These are phyloP conservation scores for Lacerta viridis DNA, from an alignment of 2,797 vertebrate species.

Conservation along the genomic window DNA sequence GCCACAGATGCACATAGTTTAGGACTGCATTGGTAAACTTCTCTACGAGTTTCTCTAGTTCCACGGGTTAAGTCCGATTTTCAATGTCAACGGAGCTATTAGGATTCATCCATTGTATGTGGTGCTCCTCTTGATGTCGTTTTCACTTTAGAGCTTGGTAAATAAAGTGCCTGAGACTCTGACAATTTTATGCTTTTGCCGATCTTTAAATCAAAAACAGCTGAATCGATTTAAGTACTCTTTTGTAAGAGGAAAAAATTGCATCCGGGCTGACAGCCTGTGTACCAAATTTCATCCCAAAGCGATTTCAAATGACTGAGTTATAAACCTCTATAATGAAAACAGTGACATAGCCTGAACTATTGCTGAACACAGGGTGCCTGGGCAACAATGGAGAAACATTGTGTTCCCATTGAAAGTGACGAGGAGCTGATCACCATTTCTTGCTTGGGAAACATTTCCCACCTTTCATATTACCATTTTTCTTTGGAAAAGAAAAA, in stretches of 20 bases:
- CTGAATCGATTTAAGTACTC: slow-evolving; percentile 70
- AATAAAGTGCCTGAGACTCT: slow-evolving; percentile 70
- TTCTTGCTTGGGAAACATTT: not conserved
- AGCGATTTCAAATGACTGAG: slow-evolving; percentile 64
- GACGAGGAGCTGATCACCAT: not conserved
- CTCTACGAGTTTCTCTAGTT: slow-evolving; percentile 47
- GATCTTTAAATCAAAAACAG: slow-evolving; percentile 76
- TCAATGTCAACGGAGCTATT: slow-evolving; percentile 49
- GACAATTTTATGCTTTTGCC: slow-evolving; percentile 74
- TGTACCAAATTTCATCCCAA: slow-evolving; percentile 65
- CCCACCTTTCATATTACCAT: not conserved
- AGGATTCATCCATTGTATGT: slow-evolving; percentile 59
- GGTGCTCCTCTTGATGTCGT: slow-evolving; percentile 44
- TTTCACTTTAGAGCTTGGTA: slow-evolving; percentile 62
- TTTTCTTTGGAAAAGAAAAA: not conserved
- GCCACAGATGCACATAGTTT: slow-evolving; percentile 41
- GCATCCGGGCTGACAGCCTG: slow-evolving; percentile 55
- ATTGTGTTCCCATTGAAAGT: slow-evolving; percentile 27
- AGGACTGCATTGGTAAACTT: slow-evolving; percentile 30
- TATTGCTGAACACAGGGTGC: slow-evolving; percentile 43
- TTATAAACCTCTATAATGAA: slow-evolving; percentile 71
- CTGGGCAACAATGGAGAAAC: slow-evolving; percentile 42
- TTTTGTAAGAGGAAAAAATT: slow-evolving; percentile 69
- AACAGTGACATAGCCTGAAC: slow-evolving; percentile 66
- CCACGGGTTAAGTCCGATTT: slow-evolving; percentile 40